These are phyloP conservation scores for Danio tinwini DNA, from an alignment of 2,797 vertebrate species.

Conservation along the genomic window DNA sequence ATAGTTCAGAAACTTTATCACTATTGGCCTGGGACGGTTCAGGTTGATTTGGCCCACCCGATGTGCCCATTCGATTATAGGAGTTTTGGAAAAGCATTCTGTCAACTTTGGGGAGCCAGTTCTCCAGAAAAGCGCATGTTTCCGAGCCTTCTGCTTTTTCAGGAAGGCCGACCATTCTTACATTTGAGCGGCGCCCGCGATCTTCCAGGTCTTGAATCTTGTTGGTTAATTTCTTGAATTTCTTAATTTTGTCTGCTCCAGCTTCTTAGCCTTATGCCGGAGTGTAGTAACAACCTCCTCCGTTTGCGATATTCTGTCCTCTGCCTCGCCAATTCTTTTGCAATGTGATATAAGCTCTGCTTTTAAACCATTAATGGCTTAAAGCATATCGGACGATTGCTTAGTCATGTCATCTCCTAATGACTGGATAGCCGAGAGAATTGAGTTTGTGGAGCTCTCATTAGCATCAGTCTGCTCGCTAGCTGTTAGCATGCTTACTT, in stretches of 20 bases:
- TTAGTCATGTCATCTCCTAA: background rate
- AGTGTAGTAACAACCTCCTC: background rate
- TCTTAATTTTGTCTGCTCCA: background rate
- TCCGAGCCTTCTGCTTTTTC: too few relatives aligned
- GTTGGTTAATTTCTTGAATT: too few relatives aligned
- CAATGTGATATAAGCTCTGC: background rate
- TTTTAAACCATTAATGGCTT: constrained; percentile 4
- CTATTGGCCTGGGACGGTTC: too few relatives aligned
- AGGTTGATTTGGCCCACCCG: too few relatives aligned
- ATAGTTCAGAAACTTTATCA: too few relatives aligned
- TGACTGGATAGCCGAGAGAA: background rate
- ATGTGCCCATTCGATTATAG: too few relatives aligned
- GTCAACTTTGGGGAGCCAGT: too few relatives aligned
- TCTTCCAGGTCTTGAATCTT: too few relatives aligned
- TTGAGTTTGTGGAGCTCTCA: background rate
- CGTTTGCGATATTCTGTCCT: background rate
- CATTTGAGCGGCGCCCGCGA: too few relatives aligned
- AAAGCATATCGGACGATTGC: background rate
- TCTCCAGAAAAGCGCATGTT: too few relatives aligned
- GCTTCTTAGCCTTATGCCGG: background rate
- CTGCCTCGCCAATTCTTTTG: background rate
- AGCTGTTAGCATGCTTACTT: background rate
- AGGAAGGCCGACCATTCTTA: too few relatives aligned
- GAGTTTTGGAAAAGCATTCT: too few relatives aligned
- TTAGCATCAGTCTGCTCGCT: background rate